Evolutionary conservation across 2,888 invertebrate genomes (phyloP).

Genomic region (Thysanoteuthis rhombus): DNA sequence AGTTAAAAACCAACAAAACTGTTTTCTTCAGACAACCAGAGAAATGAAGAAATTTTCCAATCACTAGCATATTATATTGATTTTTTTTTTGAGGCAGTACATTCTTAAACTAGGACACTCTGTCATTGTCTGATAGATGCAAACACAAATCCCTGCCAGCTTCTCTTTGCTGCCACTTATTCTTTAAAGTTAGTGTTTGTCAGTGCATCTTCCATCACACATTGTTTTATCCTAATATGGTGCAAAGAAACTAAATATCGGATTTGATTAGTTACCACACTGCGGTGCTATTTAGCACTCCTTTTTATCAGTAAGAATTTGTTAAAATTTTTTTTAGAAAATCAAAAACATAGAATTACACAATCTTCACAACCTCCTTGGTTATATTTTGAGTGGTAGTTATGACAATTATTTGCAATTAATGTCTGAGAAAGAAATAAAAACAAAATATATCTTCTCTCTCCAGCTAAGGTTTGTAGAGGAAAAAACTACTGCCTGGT

Average conservation of each 20-base stretch:
- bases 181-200: not conserved
- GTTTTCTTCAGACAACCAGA: not conserved
- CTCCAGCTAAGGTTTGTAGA: too few species aligned
- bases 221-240: not conserved
- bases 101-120: not conserved
- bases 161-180: not conserved
- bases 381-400: too few species aligned
- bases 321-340: too few species aligned
- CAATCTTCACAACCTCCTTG: too few species aligned
- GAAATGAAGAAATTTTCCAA: not conserved
- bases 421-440: too few species aligned
- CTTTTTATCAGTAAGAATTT: too few species aligned
- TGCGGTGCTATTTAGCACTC: too few species aligned
- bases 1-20: not conserved
- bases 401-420: too few species aligned
- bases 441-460: too few species aligned
- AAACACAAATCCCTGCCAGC: slow-evolving; percentile 12
- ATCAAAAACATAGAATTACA: too few species aligned
- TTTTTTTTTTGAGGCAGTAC: not conserved
- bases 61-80: not conserved
- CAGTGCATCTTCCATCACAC: not conserved
- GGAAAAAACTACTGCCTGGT: too few species aligned
- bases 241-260: not conserved
- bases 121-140: not conserved
- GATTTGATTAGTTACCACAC: not conserved